These are phyloP conservation scores for Rhinoraja longicauda DNA, from an alignment of 2,797 vertebrate genomes.

Conservation along the genomic window DNA sequence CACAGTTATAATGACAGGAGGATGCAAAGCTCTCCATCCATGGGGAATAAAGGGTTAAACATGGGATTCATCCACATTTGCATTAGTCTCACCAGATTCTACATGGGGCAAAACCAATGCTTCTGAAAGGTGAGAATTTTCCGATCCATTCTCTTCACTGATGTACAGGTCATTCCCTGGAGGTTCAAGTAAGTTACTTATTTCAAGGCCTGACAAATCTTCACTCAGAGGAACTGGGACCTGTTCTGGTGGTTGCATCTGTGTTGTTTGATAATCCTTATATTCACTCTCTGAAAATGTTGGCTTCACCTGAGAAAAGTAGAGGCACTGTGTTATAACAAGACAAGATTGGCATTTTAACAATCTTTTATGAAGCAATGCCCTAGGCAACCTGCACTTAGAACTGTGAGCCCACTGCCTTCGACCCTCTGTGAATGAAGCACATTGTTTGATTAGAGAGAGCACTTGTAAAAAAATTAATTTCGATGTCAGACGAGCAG, in stretches of 20 bases:
- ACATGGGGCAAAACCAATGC: conserved; percentile 55
- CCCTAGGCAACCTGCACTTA: background rate
- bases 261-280: conserved; percentile 53
- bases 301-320: conserved; percentile 48
- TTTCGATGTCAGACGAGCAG: background rate
- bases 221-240: conserved; percentile 61
- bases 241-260: conserved; percentile 50
- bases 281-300: conserved; percentile 54
- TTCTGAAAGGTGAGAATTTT: conserved; percentile 82
- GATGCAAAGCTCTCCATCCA: background rate
- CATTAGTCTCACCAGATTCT: conserved; percentile 54
- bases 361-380: no score
- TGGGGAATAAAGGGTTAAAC: conserved; percentile 55
- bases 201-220: conserved; percentile 80
- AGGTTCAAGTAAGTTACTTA: conserved; percentile 72
- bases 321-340: background rate
- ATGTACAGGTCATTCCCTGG: conserved; percentile 69
- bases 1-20: background rate
- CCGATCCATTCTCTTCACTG: conserved; percentile 78
- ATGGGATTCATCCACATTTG: conserved; percentile 77
- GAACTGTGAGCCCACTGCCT: background rate
- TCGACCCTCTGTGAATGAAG: background rate
- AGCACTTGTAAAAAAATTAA: background rate
- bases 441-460: background rate
- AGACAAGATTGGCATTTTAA: background rate